phyloP scores from a whole-genome alignment of 2,888 invertebrate genomes.

The Gasteruption jaculator region DNA sequence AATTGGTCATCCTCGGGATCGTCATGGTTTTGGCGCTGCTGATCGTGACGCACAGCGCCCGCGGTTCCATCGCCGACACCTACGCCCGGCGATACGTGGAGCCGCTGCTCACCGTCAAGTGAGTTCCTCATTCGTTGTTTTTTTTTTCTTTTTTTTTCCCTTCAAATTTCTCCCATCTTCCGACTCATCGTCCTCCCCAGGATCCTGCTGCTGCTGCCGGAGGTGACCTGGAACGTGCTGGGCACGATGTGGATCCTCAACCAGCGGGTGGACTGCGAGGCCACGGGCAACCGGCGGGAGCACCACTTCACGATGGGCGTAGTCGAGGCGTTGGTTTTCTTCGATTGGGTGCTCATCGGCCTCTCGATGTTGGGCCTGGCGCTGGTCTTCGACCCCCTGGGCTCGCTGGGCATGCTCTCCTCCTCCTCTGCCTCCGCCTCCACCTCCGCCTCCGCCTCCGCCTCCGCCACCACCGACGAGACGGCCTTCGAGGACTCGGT shows the following conservation, averaged over 20 bases:
- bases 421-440: no score
- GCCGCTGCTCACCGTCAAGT: constrained; percentile 70
- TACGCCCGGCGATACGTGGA: constrained; percentile 68
- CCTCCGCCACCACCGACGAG: no score
- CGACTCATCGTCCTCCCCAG: constrained; percentile 48
- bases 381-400: constrained; percentile 79
- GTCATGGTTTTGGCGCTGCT: constrained; percentile 63
- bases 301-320: constrained; percentile 69
- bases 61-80: constrained; percentile 75
- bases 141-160: constrained; percentile 3
- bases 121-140: constrained; percentile 22
- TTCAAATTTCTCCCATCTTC: constrained; percentile 6
- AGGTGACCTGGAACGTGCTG: constrained; percentile 73
- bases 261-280: constrained; percentile 64
- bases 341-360: constrained; percentile 76
- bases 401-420: constrained; percentile 46
- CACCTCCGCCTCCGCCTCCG: no score
- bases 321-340: constrained; percentile 72
- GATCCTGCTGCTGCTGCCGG: constrained; percentile 70
- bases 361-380: constrained; percentile 71
- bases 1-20: constrained; percentile 61
- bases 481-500: constrained; percentile 55
- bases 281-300: no score
- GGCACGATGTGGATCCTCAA: constrained; percentile 81
- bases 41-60: constrained; percentile 67